phyloP scores from a whole-genome alignment of 2,113 vertebrate genomes.

The Emydocephalus ijimae region DNA sequence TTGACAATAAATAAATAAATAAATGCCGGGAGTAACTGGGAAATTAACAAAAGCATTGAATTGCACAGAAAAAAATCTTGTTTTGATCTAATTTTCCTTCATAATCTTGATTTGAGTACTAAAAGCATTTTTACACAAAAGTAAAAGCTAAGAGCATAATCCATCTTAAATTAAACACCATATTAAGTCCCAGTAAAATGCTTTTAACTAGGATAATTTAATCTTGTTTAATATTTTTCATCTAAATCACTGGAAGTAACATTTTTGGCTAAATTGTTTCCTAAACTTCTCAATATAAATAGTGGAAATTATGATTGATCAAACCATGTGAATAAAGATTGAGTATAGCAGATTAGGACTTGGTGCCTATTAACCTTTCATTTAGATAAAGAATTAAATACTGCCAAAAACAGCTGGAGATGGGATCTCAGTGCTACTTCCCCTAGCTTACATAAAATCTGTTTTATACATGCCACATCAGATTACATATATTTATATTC shows the following conservation, averaged over 20 bases:
- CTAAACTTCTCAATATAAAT: background rate
- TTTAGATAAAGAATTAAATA: constrained; percentile 12
- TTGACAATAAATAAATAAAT: no score
- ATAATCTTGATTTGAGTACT: background rate
- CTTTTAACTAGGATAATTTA: constrained; percentile 1
- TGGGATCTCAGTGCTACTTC: background rate
- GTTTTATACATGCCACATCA: background rate
- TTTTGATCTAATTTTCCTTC: background rate
- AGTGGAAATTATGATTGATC: background rate
- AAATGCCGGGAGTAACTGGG: background rate
- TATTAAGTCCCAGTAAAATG: background rate
- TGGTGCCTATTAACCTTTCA: background rate
- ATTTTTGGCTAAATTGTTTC: background rate
- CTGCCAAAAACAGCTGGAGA: background rate
- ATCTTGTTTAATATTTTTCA: background rate
- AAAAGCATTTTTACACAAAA: background rate
- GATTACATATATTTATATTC: background rate
- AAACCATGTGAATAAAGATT: no score
- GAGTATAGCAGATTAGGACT: background rate
- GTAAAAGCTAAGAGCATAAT: background rate
- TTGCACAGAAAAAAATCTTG: background rate
- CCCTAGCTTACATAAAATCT: background rate
- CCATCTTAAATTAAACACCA: background rate
- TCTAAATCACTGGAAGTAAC: background rate
- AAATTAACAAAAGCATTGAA: background rate